Evolutionary conservation across 2,797 vertebrate species (phyloP), one percentile per base, ranked within the genome.

Genomic region (Dicrostonyx torquatus): DNA sequence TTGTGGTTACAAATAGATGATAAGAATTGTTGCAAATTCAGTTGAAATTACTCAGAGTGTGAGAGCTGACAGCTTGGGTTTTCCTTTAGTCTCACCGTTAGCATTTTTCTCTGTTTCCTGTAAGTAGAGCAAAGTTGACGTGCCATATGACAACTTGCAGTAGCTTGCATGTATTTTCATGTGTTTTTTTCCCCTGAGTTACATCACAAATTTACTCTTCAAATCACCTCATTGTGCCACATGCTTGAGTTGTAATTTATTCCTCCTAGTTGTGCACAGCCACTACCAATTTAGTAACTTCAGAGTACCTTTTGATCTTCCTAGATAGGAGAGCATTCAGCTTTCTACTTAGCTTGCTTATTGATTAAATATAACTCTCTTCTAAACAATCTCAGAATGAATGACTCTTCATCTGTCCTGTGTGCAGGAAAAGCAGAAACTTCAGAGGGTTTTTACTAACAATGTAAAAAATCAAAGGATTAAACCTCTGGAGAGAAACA

Each of bases 401-500:
- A 83, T 79, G 50, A 64, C n/a, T 96, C 60, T 88, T 90, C 64
- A 22, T 90, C 40, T 93, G 78, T 92, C 60, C 94, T 55, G 66
- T 84, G 17, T 85, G 40, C 31, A 73, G 53, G 78, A 72, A 96
- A 94, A 79, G 76, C 34, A 37, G 4, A 87, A 94, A 29, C 18
- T 48, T 1, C 1, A 53, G 48, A 78, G 9, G 5, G 18, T 31
- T 92, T 96, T 95, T 58, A 58, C 34, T 89, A 92, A 91, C 34
- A 50, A 87, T 89, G 13, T 80, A 70, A 93, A 93, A 90, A 92
- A 78, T 79, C 7, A 58, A 9, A 90, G 14, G 24, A 94, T 90
- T 90, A 94, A 91, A 43, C 34, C 13, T 53, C 29, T 53, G 11
- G 62, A 92, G 92, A 94, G 62, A 92, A 94, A 94, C 88, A 89